phyloP scores from a whole-genome alignment of 2,113 vertebrate species.

The Trematomus loennbergii region DNA sequence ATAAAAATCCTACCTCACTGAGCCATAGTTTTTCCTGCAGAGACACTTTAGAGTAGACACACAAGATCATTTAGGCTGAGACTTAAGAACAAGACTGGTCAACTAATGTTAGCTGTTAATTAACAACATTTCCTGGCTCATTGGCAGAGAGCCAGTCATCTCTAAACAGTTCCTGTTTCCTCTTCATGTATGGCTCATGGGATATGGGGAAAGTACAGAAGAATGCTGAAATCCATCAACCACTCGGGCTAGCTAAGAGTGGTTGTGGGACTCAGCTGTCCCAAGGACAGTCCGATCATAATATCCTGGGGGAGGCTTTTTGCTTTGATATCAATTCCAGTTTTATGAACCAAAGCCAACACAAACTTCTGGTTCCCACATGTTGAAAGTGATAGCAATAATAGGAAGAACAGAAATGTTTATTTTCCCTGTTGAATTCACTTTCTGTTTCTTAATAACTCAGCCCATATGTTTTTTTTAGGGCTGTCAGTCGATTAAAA shows the following conservation, averaged over 20 bases:
- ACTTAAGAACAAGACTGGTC: neutral
- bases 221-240: slow-evolving; percentile 2
- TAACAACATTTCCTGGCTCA: neutral
- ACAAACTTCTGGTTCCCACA: no score
- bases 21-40: neutral
- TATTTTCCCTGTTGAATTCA: neutral
- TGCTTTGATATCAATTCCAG: no score
- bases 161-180: neutral
- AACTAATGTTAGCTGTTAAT: neutral
- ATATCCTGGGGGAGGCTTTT: no score
- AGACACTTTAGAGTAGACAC: neutral
- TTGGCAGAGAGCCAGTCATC: neutral
- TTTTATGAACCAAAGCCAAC: no score
- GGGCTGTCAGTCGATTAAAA: no score
- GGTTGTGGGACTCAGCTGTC: no score
- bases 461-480: slow-evolving; percentile 2
- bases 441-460: neutral
- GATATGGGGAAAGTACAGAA: neutral
- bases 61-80: neutral
- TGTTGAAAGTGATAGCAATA: no score
- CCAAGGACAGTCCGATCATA: no score
- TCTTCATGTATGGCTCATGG: slow-evolving; percentile 10
- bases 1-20: neutral
- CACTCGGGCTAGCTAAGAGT: neutral
- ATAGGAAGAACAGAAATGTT: neutral